Evolutionary conservation across 1,140 invertebrate species (phyloP), one percentile per base, ranked within the genome.

Genomic region (Glossosoma conforme): DNA sequence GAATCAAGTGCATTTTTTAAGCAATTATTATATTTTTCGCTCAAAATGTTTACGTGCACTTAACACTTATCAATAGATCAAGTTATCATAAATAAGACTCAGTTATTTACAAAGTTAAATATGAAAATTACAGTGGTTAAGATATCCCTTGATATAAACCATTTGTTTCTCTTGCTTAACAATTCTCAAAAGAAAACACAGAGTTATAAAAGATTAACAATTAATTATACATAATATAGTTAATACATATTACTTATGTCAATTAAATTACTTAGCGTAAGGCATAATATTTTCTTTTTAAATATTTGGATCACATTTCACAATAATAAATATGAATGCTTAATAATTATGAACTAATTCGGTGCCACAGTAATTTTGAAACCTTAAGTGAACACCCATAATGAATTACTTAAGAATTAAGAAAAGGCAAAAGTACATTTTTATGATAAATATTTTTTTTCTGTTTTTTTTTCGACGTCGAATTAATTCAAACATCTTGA

Each of bases 401-500:
- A 25, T 28, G 21, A 48, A 38, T 17, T 8, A 48, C 9, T 48
- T 9, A 25, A 28, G n/a, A 11, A 18, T 24, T 48, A 38, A 11
- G 22, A 21, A 48, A 48, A 48, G 45, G 45, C 45, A 40, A 38
- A 48, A 24, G 24, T 14, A 38, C 11, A 40, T 14, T 28, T 25
- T 18, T 25, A 35, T 28, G 19, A 8, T 20, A 40, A 40, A 40
- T 8, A 8, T 38, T 40, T 24, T 40, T 17, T 43, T 13, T 25
- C 10, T 28, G 9, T 43, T 28, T 28, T 38, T 22, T 36, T 25
- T 28, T 24, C 45, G 40, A 49, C 46, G 32, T 54, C 41, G 40
- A 54, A 44, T 43, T 54, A 54, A 40, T 42, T 49, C 40, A 54
- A 48, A 54, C 41, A 54, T 37, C 37, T 55, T 35, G 42, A 55